Conservation (phyloP, 2,113 vertebrate species). For the Pollimyrus isidori region DNA sequence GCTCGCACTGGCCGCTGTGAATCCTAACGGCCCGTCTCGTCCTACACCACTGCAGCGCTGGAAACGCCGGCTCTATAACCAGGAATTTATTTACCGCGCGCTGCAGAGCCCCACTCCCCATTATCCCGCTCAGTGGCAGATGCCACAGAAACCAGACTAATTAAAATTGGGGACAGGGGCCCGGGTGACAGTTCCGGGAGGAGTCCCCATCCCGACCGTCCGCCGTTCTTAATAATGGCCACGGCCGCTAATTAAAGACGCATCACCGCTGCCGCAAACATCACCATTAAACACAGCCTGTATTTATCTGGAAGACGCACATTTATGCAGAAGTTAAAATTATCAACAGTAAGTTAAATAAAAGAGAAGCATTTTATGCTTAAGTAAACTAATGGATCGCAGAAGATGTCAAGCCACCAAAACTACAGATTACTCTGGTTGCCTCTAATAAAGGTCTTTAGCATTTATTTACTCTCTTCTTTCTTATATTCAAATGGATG, state of each 20-base stretch:
- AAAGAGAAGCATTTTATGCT: neutral
- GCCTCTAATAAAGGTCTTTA: neutral
- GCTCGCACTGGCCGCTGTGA: neutral
- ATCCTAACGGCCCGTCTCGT: neutral
- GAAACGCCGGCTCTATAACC: neutral
- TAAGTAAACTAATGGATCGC: neutral
- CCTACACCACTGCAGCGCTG: neutral
- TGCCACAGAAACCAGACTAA: slow-evolving; percentile 34
- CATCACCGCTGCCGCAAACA: neutral
- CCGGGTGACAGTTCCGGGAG: slow-evolving; percentile 24
- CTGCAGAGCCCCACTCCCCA: neutral
- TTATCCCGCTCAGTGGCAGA: slow-evolving; percentile 18
- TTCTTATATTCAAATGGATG: neutral
- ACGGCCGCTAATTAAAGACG: slow-evolving; percentile 51
- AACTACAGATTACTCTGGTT: neutral
- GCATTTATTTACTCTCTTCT: neutral
- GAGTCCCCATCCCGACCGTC: slow-evolving; percentile 37
- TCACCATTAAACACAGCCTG: neutral
- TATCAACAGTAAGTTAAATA: neutral
- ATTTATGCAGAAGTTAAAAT: neutral
- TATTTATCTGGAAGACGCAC: neutral
- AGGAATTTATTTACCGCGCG: neutral
- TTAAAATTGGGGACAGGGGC: slow-evolving; percentile 48
- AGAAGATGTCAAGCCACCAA: neutral
- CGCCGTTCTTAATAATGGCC: slow-evolving; percentile 45